Conservation (phyloP, 1,140 invertebrate genomes). For the Drosophila orosa region DNA sequence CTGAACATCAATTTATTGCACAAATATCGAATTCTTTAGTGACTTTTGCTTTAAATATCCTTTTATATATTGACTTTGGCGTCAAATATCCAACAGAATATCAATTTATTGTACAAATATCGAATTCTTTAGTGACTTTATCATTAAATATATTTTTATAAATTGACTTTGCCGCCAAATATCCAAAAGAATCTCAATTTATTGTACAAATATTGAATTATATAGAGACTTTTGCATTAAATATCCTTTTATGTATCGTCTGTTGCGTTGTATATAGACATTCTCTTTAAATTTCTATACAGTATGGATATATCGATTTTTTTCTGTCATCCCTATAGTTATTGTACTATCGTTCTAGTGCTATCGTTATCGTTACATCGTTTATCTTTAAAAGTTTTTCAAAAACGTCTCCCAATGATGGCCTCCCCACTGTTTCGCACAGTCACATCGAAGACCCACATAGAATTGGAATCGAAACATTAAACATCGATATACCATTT, state of each 20-base stretch:
- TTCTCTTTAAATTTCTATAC: background rate
- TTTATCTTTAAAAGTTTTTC: background rate
- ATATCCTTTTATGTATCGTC: background rate
- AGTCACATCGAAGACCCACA: conserved; percentile 31
- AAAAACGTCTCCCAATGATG: background rate
- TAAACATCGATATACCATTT: background rate
- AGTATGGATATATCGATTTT: background rate
- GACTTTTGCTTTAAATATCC: background rate
- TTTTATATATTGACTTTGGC: background rate
- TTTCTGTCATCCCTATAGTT: background rate
- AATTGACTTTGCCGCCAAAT: too few relatives aligned
- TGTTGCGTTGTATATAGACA: too few relatives aligned
- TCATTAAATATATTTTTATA: too few relatives aligned
- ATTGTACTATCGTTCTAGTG: conserved; percentile 3
- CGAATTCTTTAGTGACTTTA: background rate
- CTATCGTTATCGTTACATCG: conserved; percentile 6
- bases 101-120: background rate
- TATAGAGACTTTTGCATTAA: background rate
- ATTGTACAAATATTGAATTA: background rate
- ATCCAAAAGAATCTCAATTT: background rate
- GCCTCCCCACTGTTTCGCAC: background rate
- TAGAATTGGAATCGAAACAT: conserved; percentile 31
- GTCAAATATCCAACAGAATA: too few relatives aligned
- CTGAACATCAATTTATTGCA: background rate
- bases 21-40: background rate